Evolutionary conservation across 2,888 invertebrate species (phyloP).

Genomic region (Eupithecia abbreviata): DNA sequence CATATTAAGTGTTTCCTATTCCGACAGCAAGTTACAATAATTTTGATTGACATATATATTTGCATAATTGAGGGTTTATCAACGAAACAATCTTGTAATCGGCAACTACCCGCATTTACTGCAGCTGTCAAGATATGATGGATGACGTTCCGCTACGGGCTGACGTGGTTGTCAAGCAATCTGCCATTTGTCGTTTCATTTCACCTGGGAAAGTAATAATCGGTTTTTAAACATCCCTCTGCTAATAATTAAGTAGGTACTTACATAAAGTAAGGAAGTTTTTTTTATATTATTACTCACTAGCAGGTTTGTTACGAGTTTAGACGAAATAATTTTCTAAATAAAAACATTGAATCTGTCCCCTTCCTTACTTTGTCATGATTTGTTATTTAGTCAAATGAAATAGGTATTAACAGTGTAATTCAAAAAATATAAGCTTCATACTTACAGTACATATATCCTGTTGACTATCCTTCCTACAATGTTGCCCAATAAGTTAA

Average conservation of each 20-base stretch:
- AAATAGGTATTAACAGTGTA: not conserved
- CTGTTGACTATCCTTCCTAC: constrained; percentile 15
- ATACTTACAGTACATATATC: not conserved
- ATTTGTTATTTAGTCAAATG: too few relatives aligned
- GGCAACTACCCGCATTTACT: constrained; percentile 27
- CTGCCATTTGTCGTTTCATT: constrained; percentile 20
- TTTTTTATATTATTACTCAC: not conserved
- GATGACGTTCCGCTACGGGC: constrained; percentile 28
- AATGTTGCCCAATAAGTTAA: constrained; percentile 34
- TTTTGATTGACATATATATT: not conserved
- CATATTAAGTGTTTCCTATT: too few relatives aligned
- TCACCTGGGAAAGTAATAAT: constrained; percentile 12
- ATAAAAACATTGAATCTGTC: not conserved
- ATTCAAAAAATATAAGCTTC: not conserved
- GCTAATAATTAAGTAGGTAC: not conserved
- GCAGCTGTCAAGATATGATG: constrained; percentile 30
- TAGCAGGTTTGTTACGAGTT: too few relatives aligned
- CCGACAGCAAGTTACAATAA: too few relatives aligned
- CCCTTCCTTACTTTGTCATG: not conserved
- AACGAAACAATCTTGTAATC: constrained; percentile 18
- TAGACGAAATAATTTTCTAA: too few relatives aligned
- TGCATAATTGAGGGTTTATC: constrained; percentile 23
- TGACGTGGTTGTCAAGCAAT: constrained; percentile 21
- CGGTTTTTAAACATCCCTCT: not conserved
- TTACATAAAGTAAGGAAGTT: too few relatives aligned